Conservation (phyloP, 1,140 invertebrate species). For the Neodiprion virginianus region DNA sequence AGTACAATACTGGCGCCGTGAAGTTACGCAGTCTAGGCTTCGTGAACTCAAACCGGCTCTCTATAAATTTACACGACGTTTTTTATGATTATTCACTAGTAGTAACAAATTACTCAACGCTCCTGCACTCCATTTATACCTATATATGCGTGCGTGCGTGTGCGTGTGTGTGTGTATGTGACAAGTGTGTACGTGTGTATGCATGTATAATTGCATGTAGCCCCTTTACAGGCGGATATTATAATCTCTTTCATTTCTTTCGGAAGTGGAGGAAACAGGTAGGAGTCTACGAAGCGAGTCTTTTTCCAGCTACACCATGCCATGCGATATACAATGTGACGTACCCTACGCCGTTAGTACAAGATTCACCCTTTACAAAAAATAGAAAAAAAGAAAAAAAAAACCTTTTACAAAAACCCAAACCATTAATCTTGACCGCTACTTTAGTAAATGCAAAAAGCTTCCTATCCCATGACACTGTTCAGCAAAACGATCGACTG, state of each 20-base stretch:
- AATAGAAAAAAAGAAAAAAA: too few species aligned
- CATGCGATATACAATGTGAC: neutral
- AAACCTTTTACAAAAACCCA: neutral
- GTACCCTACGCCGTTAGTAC: neutral
- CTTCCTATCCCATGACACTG: neutral
- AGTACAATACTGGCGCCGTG: constrained; percentile 19
- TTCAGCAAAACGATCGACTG: too few species aligned
- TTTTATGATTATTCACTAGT: too few species aligned
- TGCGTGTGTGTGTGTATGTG: too few species aligned
- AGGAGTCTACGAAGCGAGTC: neutral
- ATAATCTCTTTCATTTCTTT: neutral
- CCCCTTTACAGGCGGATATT: too few species aligned
- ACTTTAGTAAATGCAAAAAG: neutral
- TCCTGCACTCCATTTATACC: too few species aligned
- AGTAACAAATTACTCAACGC: too few species aligned
- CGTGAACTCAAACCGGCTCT: neutral
- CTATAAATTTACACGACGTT: neutral
- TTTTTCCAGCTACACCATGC: neutral
- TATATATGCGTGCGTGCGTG: too few species aligned
- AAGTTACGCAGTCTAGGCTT: neutral
- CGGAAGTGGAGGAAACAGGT: neutral
- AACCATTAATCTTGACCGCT: neutral
- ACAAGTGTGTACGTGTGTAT: too few species aligned
- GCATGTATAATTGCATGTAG: too few species aligned
- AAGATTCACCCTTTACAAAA: neutral